Evolutionary conservation across 2,113 vertebrate genomes (phyloP), one percentile per base, ranked within the genome.

Genomic region (Numida meleagris): DNA sequence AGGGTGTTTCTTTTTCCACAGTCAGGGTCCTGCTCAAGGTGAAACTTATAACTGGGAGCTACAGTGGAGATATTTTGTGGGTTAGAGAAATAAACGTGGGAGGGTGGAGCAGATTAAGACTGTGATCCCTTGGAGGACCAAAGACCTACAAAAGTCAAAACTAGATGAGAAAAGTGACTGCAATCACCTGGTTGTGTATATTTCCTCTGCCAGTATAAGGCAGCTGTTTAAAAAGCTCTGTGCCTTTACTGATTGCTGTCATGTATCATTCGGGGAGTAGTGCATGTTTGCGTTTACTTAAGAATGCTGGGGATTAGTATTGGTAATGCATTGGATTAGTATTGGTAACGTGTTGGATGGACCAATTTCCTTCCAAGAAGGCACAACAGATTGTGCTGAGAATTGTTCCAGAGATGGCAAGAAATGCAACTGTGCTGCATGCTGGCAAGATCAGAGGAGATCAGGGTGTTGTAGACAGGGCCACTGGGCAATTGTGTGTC

Each of bases 11-110:
- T 59, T 59, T n/a, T 46, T 51, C 11, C 29, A 86, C 55, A 8
- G 23, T 0, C 0, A 86, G 65, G 29, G 10, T 86, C 29, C 29
- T 59, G 9, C 55, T 33, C 62, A 29, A 75, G 65, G 46, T 92
- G 82, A 83, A 74, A 88, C 33, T 43, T 88, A 78, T 83, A 90
- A 36, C 72, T 88, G 46, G 46, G 80, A 86, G 34, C 38, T 92
- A n/a, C 13, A 25, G 51, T 38, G 13, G 51, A 65, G 43, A 68
- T 80, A 88, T 95, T 81, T 78, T 84, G 34, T 88, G 68, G 61
- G 57, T 95, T 73, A 86, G 68, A 86, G 42, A 92, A 88, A 61
- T 65, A 72, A 78, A 68, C 5, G 12, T 48, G 50, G 6, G 17
- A 91, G 45, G 53, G 78, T 11, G 3, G 74, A 16, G 70, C 14